Conservation (phyloP, 2,113 vertebrate genomes). For the Eretmochelys imbricata region DNA sequence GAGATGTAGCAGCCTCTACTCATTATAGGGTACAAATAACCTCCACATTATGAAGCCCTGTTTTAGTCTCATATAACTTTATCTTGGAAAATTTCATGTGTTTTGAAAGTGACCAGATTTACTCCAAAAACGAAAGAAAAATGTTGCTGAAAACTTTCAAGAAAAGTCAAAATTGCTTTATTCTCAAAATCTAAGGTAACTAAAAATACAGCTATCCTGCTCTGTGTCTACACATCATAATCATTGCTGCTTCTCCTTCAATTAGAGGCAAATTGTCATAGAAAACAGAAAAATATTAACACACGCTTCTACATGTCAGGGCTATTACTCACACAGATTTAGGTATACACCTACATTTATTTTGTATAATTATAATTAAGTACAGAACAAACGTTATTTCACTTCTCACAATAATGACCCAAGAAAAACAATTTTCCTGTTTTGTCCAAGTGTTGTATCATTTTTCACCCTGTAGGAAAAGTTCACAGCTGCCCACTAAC, state of each 20-base stretch:
- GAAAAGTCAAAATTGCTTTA: conserved; percentile 70
- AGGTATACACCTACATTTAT: conserved; percentile 41
- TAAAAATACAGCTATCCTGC: conserved; percentile 74
- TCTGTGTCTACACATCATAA: conserved; percentile 53
- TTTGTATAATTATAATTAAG: conserved; percentile 46
- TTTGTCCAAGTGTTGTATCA: neutral
- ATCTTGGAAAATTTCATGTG: neutral
- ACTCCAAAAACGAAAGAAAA: neutral
- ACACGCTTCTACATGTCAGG: conserved; percentile 62
- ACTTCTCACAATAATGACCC: conserved; percentile 1
- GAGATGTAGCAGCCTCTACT: neutral
- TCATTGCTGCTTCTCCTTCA: conserved; percentile 46
- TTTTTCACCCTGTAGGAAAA: neutral
- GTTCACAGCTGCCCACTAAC: conserved; percentile 16
- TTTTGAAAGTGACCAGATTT: neutral
- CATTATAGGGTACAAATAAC: neutral
- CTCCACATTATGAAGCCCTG: neutral
- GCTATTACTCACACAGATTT: conserved; percentile 38
- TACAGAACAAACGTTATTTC: neutral
- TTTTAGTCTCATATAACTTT: neutral
- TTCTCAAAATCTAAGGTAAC: conserved; percentile 71
- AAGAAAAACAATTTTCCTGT: neutral
- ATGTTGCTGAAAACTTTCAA: conserved; percentile 37
- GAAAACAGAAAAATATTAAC: conserved; percentile 2
- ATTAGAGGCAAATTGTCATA: conserved; percentile 56